phyloP scores from a whole-genome alignment of 2,888 invertebrate genomes.

The Cephus pygmeus region DNA sequence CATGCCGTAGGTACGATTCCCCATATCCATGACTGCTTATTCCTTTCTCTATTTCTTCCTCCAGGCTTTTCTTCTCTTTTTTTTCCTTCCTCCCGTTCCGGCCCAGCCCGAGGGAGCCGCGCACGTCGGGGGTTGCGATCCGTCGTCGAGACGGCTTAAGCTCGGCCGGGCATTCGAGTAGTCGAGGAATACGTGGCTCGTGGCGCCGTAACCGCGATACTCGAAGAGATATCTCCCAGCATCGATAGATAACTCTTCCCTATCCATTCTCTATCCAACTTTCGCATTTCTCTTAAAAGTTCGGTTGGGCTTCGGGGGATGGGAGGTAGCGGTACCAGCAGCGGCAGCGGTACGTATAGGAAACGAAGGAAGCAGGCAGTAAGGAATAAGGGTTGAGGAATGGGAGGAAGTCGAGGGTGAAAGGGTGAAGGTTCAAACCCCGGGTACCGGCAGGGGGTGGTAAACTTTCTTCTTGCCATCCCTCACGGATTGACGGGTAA shows the following conservation, averaged over 20 bases:
- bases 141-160: slow-evolving; percentile 27
- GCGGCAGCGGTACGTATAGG: slow-evolving; percentile 29
- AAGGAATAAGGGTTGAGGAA: slow-evolving; percentile 1
- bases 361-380: not conserved
- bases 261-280: slow-evolving; percentile 64
- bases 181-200: slow-evolving; percentile 22
- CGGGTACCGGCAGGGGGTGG: slow-evolving; percentile 18
- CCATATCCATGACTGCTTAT: not conserved
- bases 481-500: slow-evolving; percentile 60
- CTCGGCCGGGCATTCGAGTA: slow-evolving; percentile 7
- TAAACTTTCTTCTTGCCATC: slow-evolving; percentile 58
- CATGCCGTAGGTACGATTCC: not conserved
- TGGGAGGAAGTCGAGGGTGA: slow-evolving; percentile 29
- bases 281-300: slow-evolving; percentile 63
- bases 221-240: slow-evolving; percentile 33
- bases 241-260: slow-evolving; percentile 60
- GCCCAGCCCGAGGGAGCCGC: slow-evolving; percentile 20
- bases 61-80: not conserved
- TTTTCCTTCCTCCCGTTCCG: not conserved
- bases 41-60: not conserved
- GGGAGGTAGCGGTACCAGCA: slow-evolving; percentile 34
- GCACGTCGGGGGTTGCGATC: slow-evolving; percentile 31
- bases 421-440: slow-evolving; percentile 3
- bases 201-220: slow-evolving; percentile 27
- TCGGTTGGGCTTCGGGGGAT: slow-evolving; percentile 33